Evolutionary conservation across 53 echinoderm and acorn worm genomes (phyloP).

Genomic region (Crossaster papposus): DNA sequence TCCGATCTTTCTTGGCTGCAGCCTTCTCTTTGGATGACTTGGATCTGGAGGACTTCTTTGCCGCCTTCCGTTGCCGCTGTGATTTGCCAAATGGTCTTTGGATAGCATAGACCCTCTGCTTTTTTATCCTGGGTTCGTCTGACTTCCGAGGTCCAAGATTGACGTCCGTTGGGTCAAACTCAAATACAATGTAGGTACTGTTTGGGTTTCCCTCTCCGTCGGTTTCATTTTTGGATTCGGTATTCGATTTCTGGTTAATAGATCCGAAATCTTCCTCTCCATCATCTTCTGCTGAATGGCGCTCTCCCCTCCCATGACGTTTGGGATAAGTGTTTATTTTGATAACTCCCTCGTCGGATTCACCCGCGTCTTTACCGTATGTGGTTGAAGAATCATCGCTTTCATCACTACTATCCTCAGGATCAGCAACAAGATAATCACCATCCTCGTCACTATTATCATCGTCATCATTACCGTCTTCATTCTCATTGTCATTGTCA

Average conservation of each 20-base stretch:
- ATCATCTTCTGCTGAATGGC: not conserved
- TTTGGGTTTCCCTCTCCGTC: not conserved
- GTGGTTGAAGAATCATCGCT: not conserved
- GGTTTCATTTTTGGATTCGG: not conserved
- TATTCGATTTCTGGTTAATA: not conserved
- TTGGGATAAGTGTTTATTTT: not conserved
- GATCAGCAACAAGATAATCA: conserved; percentile 33
- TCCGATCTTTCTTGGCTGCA: not conserved
- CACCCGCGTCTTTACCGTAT: not conserved
- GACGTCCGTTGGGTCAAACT: conserved; percentile 70
- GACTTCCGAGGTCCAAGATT: not conserved
- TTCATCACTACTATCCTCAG: not conserved
- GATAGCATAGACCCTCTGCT: conserved; percentile 57
- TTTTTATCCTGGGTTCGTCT: conserved; percentile 37
- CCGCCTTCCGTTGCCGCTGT: conserved; percentile 33
- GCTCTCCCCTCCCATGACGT: not conserved
- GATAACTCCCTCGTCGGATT: conserved; percentile 1
- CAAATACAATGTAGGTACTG: conserved; percentile 63
- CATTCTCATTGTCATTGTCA: not conserved
- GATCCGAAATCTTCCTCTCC: not conserved
- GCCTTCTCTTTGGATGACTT: conserved; percentile 16
- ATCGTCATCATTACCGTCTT: not conserved
- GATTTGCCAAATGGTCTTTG: conserved; percentile 72
- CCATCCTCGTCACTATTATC: not conserved
- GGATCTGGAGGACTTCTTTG: conserved; percentile 24